phyloP scores from a whole-genome alignment of 2,797 vertebrate genomes.

The Cyclura pinguis region DNA sequence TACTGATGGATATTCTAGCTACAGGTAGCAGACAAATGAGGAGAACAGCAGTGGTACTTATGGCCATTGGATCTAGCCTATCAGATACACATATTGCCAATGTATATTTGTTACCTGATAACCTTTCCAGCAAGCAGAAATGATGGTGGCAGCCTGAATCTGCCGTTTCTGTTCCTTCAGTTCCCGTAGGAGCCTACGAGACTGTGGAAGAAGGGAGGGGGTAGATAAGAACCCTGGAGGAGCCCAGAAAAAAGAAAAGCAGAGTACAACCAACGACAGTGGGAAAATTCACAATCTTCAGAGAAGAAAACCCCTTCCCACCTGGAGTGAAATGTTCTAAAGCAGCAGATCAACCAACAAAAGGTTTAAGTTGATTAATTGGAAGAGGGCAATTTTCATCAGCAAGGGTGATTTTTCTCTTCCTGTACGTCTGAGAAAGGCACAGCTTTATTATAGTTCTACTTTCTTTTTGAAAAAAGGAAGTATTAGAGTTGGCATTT shows the following conservation, averaged over 20 bases:
- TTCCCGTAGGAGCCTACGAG: constrained; percentile 69
- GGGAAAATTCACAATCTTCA: not conserved
- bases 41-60: not conserved
- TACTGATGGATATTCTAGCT: not conserved
- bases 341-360: not conserved
- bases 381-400: not conserved
- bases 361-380: not conserved
- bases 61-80: not conserved
- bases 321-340: not conserved
- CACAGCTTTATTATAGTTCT: not conserved
- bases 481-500: not conserved
- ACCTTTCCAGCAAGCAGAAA: constrained; percentile 77
- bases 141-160: constrained; percentile 57
- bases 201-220: constrained; percentile 60
- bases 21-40: not conserved
- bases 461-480: not conserved
- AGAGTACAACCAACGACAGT: constrained; percentile 7
- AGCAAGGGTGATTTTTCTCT: not conserved
- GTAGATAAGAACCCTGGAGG: constrained; percentile 32
- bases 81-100: not conserved
- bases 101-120: constrained; percentile 66
- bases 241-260: constrained; percentile 1
- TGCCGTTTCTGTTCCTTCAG: constrained; percentile 59
- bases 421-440: not conserved
- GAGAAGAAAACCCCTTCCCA: not conserved